Evolutionary conservation across 2,888 invertebrate genomes (phyloP).

Genomic region (Tetropium fuscum): DNA sequence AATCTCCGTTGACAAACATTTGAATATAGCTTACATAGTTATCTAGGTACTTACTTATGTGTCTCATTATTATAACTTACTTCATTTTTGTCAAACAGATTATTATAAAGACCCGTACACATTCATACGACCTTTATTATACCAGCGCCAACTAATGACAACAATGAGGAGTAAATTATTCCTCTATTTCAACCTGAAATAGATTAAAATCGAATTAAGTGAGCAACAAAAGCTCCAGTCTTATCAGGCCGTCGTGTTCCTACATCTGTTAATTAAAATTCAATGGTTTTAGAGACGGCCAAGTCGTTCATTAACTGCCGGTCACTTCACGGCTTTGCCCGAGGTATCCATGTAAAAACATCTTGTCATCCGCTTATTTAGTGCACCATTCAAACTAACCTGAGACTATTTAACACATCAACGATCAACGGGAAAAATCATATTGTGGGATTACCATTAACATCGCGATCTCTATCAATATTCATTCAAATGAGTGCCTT

Average conservation of each 20-base stretch:
- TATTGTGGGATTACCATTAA: constrained; percentile 16
- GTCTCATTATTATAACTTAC: neutral
- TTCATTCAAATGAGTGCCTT: constrained; percentile 1
- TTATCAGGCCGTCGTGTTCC: constrained; percentile 34
- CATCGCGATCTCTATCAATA: constrained; percentile 16
- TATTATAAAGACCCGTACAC: constrained; percentile 1
- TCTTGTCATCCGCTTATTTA: constrained; percentile 25
- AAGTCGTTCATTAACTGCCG: constrained; percentile 33
- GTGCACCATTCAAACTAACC: constrained; percentile 15
- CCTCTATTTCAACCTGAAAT: constrained; percentile 17
- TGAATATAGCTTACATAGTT: too few relatives aligned
- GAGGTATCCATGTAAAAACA: constrained; percentile 30
- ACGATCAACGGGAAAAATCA: constrained; percentile 14
- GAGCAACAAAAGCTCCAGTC: constrained; percentile 26
- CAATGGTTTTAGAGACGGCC: constrained; percentile 41
- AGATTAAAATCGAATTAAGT: constrained; percentile 30
- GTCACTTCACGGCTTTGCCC: constrained; percentile 30
- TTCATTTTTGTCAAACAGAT: neutral
- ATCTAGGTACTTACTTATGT: too few relatives aligned
- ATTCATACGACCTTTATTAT: constrained; percentile 7
- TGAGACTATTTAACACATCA: constrained; percentile 24
- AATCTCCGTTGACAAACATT: too few relatives aligned
- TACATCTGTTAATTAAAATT: constrained; percentile 51
- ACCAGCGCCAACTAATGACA: constrained; percentile 12
- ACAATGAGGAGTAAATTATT: constrained; percentile 20